phyloP scores from a whole-genome alignment of 2,888 invertebrate genomes.

The Synergus japonicus region DNA sequence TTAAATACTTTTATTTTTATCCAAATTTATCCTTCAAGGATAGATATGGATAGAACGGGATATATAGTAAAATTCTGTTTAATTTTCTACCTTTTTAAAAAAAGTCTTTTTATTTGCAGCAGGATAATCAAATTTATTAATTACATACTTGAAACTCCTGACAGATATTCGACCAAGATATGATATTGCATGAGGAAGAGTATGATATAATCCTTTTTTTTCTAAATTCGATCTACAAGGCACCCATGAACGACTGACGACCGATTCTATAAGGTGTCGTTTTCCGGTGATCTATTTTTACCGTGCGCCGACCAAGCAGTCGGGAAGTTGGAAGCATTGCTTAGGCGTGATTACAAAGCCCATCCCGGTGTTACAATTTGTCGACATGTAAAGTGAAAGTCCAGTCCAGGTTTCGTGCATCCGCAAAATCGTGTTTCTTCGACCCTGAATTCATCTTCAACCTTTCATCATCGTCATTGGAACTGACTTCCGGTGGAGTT shows the following conservation, averaged over 20 bases:
- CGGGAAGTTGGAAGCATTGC: conserved; percentile 37
- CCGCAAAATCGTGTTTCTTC: not conserved
- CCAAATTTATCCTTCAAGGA: too few relatives aligned
- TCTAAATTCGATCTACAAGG: conserved; percentile 7
- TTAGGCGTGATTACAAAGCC: conserved; percentile 35
- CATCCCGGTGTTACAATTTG: conserved; percentile 17
- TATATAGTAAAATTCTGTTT: too few relatives aligned
- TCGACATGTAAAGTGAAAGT: conserved; percentile 22
- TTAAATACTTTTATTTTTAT: too few relatives aligned
- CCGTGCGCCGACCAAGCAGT: conserved; percentile 36
- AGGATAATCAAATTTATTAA: too few relatives aligned
- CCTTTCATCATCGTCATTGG: not conserved
- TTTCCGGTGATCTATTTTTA: conserved; percentile 43
- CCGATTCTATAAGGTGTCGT: conserved; percentile 43
- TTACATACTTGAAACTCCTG: too few relatives aligned
- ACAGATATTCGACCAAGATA: too few relatives aligned
- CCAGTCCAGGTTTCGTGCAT: not conserved
- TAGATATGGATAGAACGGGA: too few relatives aligned
- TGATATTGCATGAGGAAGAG: not conserved
- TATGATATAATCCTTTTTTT: not conserved
- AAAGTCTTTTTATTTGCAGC: too few relatives aligned
- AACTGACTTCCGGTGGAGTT: conserved; percentile 3
- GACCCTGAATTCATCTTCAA: not conserved
- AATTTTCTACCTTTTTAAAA: too few relatives aligned
- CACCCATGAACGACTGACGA: conserved; percentile 35